Conservation (phyloP, 2,113 vertebrate species). For the Lagopus leucura region DNA sequence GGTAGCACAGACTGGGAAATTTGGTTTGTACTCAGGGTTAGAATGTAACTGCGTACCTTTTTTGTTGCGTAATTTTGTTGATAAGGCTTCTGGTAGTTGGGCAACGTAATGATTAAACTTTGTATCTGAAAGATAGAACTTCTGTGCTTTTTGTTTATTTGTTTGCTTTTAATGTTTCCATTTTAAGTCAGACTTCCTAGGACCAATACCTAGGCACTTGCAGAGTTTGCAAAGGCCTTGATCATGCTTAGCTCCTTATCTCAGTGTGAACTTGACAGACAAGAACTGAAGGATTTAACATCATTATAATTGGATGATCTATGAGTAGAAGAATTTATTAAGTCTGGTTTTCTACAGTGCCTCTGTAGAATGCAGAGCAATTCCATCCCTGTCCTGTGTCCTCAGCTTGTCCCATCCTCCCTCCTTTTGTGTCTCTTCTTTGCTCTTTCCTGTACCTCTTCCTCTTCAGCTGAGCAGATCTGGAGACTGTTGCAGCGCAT, state of each 20-base stretch:
- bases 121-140: neutral
- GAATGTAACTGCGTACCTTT: neutral
- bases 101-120: neutral
- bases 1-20: neutral
- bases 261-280: conserved; percentile 35
- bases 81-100: neutral
- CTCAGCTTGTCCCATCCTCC: neutral
- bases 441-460: neutral
- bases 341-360: neutral
- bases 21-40: neutral
- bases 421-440: neutral
- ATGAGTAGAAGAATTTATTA: neutral
- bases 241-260: neutral
- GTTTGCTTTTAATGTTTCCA: neutral
- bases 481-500: accelerated
- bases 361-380: neutral
- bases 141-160: accelerated
- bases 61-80: neutral
- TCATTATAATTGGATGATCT: neutral
- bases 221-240: neutral
- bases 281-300: conserved; percentile 22
- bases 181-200: conserved; percentile 11
- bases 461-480: neutral
- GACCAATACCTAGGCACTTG: neutral
- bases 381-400: neutral